phyloP scores from a whole-genome alignment of 2,113 vertebrate species.

The Channa maculata region DNA sequence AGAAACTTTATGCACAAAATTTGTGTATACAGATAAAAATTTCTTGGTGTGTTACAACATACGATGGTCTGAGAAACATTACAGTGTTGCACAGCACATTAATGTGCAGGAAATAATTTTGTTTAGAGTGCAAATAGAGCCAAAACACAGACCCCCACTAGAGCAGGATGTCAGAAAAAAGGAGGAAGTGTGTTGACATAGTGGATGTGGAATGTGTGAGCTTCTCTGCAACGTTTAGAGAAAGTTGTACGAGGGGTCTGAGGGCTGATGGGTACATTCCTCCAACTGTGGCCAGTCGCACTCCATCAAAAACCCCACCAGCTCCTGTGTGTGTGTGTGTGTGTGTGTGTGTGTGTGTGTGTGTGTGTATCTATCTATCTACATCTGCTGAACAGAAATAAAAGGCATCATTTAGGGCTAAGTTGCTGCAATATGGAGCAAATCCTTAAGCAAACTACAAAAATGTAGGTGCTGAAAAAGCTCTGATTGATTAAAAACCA shows the following conservation, averaged over 20 bases:
- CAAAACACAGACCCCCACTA: constrained; percentile 26
- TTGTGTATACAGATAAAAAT: constrained; percentile 15
- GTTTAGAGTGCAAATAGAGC: constrained; percentile 38
- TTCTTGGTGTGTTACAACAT: neutral
- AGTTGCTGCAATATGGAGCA: constrained; percentile 17
- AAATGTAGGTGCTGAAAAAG: neutral
- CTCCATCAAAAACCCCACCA: constrained; percentile 4
- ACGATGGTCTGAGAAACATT: constrained; percentile 8
- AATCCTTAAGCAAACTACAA: neutral
- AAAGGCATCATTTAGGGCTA: constrained; percentile 2
- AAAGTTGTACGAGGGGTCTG: constrained; percentile 32
- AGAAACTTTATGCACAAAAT: too few relatives aligned
- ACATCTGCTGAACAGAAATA: constrained; percentile 20
- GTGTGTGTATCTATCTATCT: neutral
- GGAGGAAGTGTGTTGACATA: constrained; percentile 56
- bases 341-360: neutral
- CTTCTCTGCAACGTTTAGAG: constrained; percentile 42
- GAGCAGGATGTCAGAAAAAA: constrained; percentile 44
- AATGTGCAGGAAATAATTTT: constrained; percentile 51
- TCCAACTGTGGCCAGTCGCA: constrained; percentile 21
- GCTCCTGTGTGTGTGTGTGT: neutral
- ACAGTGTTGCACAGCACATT: constrained; percentile 7
- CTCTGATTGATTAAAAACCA: neutral
- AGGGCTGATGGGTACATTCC: constrained; percentile 12
- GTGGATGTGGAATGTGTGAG: constrained; percentile 64